Percentiles rank a stretch among this genome's conserved stretches.
Evolutionary conservation across 2,888 invertebrate species (phyloP).

Genomic region (Beris chalybata): DNA sequence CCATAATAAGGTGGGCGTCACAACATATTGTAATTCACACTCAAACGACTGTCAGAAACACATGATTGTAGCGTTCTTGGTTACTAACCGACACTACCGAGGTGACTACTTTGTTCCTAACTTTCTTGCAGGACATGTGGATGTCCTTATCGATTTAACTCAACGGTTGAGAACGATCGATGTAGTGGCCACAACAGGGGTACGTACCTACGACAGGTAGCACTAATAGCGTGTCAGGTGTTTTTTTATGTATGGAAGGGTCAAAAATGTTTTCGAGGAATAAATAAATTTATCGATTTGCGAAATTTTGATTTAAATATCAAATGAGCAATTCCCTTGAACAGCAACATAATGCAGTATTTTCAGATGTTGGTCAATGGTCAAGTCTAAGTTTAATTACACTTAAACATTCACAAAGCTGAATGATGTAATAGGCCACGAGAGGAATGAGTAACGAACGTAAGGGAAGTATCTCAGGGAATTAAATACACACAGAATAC

Average conservation of each 20-base stretch:
- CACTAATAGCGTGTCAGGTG: background rate
- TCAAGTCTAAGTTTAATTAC: too few relatives aligned
- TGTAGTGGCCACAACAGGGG: slow-evolving; percentile 3
- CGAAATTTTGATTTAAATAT: too few relatives aligned
- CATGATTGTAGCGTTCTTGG: slow-evolving; percentile 19
- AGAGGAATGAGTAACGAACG: too few relatives aligned
- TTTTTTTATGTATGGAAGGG: background rate
- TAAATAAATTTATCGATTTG: too few relatives aligned
- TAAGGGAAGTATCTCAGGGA: too few relatives aligned
- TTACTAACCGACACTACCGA: slow-evolving; percentile 23
- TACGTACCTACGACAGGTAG: background rate
- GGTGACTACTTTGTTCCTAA: slow-evolving; percentile 15
- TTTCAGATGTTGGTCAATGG: too few relatives aligned
- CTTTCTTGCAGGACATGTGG: background rate
- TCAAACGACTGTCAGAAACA: background rate
- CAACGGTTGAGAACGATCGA: slow-evolving; percentile 6
- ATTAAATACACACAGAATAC: too few relatives aligned
- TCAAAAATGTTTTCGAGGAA: too few relatives aligned
- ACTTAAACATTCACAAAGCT: too few relatives aligned
- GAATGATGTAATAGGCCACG: too few relatives aligned
- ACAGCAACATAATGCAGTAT: too few relatives aligned
- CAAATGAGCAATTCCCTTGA: too few relatives aligned
- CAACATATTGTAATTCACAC: background rate
- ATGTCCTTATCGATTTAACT: slow-evolving; percentile 29
- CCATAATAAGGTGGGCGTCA: slow-evolving; percentile 44